Percentiles rank a stretch among this genome's conserved stretches.
Conservation (phyloP, 2,113 vertebrate genomes). For the Narcine bancroftii region DNA sequence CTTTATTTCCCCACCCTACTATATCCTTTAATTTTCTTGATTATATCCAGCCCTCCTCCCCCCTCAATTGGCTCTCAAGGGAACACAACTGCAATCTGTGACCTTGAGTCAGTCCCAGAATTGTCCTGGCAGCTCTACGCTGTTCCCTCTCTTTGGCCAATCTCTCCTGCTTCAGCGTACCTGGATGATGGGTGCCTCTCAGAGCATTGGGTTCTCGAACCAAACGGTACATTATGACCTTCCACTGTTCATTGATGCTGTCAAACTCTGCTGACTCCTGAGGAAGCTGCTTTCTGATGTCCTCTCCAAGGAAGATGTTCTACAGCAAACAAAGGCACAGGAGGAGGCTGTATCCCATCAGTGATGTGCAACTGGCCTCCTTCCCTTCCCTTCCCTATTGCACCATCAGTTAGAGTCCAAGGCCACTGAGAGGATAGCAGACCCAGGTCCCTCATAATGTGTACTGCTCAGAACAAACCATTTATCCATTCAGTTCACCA, state of each 20-base stretch:
- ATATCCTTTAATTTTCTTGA: not conserved
- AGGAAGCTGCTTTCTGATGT: slow-evolving; percentile 75
- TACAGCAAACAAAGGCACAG: slow-evolving; percentile 41
- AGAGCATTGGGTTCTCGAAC: slow-evolving; percentile 64
- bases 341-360: not conserved
- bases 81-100: not conserved
- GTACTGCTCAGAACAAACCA: not conserved
- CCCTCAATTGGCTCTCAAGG: not conserved
- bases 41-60: not conserved
- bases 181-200: slow-evolving; percentile 66
- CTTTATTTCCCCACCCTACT: too few relatives aligned
- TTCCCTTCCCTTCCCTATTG: not conserved
- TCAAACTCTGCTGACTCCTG: slow-evolving; percentile 67
- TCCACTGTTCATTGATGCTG: slow-evolving; percentile 66
- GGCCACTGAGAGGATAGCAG: not conserved
- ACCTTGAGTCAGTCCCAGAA: too few relatives aligned
- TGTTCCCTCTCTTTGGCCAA: not conserved
- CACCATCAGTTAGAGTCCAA: not conserved
- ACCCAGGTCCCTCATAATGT: too few relatives aligned
- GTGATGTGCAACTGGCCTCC: not conserved
- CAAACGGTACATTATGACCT: slow-evolving; percentile 63
- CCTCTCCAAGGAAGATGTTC: slow-evolving; percentile 82
- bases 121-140: too few relatives aligned
- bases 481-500: too few relatives aligned
- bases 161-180: slow-evolving; percentile 45